Evolutionary conservation across 2,113 vertebrate genomes (phyloP), one percentile per base, ranked within the genome.

Genomic region (Stomatorhinus ivindoensis): DNA sequence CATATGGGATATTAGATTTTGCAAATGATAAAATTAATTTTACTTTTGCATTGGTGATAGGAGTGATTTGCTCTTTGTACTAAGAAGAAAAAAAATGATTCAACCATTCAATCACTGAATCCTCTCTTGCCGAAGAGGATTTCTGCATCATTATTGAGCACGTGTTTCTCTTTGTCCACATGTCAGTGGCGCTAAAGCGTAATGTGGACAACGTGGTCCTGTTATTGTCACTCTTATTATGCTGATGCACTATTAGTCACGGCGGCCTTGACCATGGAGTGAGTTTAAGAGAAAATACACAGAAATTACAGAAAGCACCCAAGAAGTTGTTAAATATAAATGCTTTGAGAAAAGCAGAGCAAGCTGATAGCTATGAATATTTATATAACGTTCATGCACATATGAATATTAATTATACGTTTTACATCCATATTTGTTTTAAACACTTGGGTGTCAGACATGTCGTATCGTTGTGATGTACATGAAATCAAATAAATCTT

Each of bases 171-270:
- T 96, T 96, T 94, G 96, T 94, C 95, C 95, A 95, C 94, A 95
- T 95, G 94, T 96, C 95, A 96, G 95, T 95, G 94, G 94, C 94
- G 95, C 96, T 96, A 96, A 96, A 96, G 94, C 94, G 95, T 96
- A 97, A 96, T 96, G 95, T 95, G 96, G 96, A 97, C 61, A 4
- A n/a, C 3, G 9, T 31, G n/a, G 27, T 31, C 61, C 61, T 94
- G 93, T 96, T 97, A 96, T 94, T 92, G 94, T 95, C 94, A 88
- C 93, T 92, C 93, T 95, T 96, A 96, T 97, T 96, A 96, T 96
- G 95, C 95, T 96, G 96, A 96, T 96, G 96, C 94, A 89, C 95
- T 95, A 96, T 97, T 96, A 95, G 96, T 95, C 96, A 96, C 95
- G 94, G 95, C 95, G 94, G 94, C 94, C 94, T 96, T 96, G 96